Evolutionary conservation across 92 coral and sea anemone genomes (phyloP), one percentile per base, ranked within the genome.

Genomic region (Pocillopora meandrina): DNA sequence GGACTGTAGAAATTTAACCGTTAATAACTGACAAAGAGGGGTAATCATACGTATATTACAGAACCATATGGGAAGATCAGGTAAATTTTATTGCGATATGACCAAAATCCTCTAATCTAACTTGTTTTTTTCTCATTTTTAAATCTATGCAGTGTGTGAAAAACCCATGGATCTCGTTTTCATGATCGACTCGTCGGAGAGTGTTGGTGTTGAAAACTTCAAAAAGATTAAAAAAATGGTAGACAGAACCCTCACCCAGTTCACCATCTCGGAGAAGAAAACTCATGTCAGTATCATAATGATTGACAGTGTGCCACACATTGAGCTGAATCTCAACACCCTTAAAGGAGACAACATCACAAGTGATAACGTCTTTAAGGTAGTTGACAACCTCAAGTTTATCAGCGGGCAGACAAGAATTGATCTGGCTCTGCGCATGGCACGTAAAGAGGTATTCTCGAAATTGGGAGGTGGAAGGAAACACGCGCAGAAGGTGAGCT

Each of bases 401-500:
- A 87, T 58, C 33, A 87, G 88, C 57, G 95, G 93, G 17, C 91
- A 92, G 74, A 90, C 95, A 1, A 75, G 95, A 64, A 92, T 92
- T 67, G 95, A 92, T 78, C 85, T 92, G 13, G 95, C 95, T n/a
- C 88, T 92, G 35, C 88, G 88, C 81, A 80, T 92, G 90, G 95
- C 95, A 14, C 87, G 89, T 34, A 92, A 92, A 75, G 93, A 92
- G 76, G 81, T 92, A 88, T 92, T 92, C 74, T 90, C 84, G 87
- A 92, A 92, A 23, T 47, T 58, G 60, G 89, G 82, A 3, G 95
- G 95, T 14, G 90, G 87, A 10, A 75, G 95, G 59, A 70, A 66
- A 23, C 56, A 90, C 62, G 95, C 86, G 31, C 77, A 79, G 31
- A 92, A 92, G 95, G 95, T 92, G 55, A 16, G 21, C 9, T 11